These are phyloP conservation scores for Tuta absoluta DNA, from an alignment of 2,888 invertebrate genomes.

Conservation along the genomic window DNA sequence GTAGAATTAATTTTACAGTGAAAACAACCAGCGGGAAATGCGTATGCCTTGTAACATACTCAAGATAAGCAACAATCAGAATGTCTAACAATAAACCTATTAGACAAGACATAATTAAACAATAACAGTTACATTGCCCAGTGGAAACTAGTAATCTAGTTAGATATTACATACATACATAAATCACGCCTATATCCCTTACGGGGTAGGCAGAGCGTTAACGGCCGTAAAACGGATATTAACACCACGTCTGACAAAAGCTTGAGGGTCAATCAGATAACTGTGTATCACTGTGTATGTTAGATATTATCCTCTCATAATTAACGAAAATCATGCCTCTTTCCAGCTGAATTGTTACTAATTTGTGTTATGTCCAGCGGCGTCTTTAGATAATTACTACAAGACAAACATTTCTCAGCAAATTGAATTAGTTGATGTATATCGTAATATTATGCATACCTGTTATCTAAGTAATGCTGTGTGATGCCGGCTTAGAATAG, in stretches of 20 bases:
- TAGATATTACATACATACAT: too few species aligned
- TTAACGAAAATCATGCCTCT: slow-evolving; percentile 6
- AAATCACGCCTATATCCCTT: too few species aligned
- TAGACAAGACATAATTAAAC: background rate
- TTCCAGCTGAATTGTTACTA: slow-evolving; percentile 4
- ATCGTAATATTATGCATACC: background rate
- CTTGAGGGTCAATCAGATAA: too few species aligned
- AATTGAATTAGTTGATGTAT: background rate
- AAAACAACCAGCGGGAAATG: too few species aligned
- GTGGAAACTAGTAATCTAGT: background rate
- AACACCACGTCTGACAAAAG: too few species aligned
- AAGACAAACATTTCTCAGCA: background rate
- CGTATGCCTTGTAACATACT: too few species aligned
- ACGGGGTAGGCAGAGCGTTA: too few species aligned
- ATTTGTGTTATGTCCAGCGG: slow-evolving; percentile 6
- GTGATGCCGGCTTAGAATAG: too few species aligned
- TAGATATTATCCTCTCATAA: slow-evolving; percentile 11
- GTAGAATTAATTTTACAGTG: too few species aligned
- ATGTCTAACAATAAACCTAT: background rate
- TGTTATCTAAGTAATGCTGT: background rate
- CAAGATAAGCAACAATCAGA: too few species aligned
- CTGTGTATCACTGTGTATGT: too few species aligned
- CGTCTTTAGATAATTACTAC: slow-evolving; percentile 7
- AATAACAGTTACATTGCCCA: background rate
- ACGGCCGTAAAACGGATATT: too few species aligned